Conservation (phyloP, 2,888 invertebrate species). For the Sarcophaga subvicina region DNA sequence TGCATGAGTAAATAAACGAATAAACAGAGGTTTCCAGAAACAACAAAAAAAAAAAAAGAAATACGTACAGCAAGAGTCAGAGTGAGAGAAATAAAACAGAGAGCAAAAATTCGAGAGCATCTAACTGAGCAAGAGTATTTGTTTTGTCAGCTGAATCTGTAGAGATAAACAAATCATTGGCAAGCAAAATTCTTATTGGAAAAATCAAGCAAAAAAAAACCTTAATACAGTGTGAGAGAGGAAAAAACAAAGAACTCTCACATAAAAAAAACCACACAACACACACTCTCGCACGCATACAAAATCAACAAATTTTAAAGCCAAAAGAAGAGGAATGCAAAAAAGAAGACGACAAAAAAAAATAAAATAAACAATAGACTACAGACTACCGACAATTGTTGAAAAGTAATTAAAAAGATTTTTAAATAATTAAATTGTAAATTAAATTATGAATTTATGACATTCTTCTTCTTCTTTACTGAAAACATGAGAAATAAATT, state of each 20-base stretch:
- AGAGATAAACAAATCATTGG: not conserved
- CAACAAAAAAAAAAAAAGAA: no score
- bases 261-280: not conserved
- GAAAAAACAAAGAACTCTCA: not conserved
- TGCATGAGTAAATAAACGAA: not conserved
- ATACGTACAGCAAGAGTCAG: not conserved
- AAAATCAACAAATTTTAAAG: conserved; percentile 4
- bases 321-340: not conserved
- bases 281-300: not conserved
- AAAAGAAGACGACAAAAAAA: not conserved
- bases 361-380: no score
- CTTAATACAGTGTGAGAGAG: not conserved
- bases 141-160: conserved; percentile 61
- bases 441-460: not conserved
- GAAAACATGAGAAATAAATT: not conserved
- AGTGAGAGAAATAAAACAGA: conserved; percentile 2
- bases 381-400: not conserved
- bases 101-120: not conserved
- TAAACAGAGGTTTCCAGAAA: not conserved
- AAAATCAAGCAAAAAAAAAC: conserved; percentile 36
- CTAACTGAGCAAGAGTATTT: not conserved
- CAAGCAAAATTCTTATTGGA: conserved; percentile 49
- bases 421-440: not conserved
- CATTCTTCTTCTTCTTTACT: no score
- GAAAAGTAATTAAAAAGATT: not conserved